These are phyloP conservation scores for Puntigrus tetrazona DNA, from an alignment of 2,113 vertebrate genomes.

Conservation along the genomic window DNA sequence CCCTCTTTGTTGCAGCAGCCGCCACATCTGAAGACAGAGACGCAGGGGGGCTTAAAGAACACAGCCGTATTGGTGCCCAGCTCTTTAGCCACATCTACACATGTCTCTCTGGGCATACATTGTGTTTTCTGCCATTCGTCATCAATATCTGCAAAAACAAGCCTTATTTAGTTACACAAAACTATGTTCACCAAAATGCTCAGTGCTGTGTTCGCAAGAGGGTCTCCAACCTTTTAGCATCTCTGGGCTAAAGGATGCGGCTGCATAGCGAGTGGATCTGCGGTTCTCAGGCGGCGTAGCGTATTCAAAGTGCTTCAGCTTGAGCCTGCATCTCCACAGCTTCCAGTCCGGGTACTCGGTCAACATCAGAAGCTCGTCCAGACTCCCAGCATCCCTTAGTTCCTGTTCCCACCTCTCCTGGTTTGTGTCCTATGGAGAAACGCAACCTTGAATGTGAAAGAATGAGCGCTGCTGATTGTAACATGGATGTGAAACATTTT, in stretches of 20 bases:
- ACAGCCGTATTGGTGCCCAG: conserved; percentile 84
- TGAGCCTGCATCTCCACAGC: conserved; percentile 90
- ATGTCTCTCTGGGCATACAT: conserved; percentile 92
- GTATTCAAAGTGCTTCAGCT: conserved; percentile 78
- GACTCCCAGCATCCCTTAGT: conserved; percentile 85
- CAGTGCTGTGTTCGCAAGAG: background rate
- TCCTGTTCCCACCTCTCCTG: conserved; percentile 81
- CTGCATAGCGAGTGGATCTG: conserved; percentile 91
- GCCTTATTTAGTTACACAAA: background rate
- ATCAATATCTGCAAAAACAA: conserved; percentile 82
- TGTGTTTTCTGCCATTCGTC: conserved; percentile 97
- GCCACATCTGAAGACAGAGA: conserved; percentile 88
- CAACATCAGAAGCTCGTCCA: conserved; percentile 89
- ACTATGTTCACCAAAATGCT: background rate
- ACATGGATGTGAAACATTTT: background rate
- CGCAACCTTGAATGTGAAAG: background rate
- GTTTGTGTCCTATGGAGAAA: conserved; percentile 63
- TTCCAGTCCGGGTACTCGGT: conserved; percentile 94
- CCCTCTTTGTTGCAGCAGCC: conserved; percentile 97
- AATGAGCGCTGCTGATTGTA: background rate
- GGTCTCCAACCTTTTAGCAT: conserved; percentile 86
- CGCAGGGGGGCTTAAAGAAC: conserved; percentile 96
- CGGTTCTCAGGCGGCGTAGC: conserved; percentile 58
- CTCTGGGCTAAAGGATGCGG: conserved; percentile 88
- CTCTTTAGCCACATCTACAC: conserved; percentile 91